Evolutionary conservation across 1,140 invertebrate species (phyloP), one percentile per base, ranked within the genome.

Genomic region (Calliphora vicina): DNA sequence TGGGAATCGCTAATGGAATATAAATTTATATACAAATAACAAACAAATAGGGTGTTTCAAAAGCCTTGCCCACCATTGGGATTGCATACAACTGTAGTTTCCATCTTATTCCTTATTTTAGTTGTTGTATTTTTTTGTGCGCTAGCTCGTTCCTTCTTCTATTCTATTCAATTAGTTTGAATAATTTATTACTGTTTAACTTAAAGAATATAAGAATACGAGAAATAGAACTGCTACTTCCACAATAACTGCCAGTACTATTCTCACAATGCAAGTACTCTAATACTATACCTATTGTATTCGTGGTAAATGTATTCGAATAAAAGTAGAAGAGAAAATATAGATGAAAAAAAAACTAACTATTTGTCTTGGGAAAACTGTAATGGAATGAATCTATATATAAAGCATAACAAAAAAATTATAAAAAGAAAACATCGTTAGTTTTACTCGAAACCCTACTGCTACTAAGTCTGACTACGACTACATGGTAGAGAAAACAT

Each of bases 171-270:
- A 76, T 76, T 76, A 74, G 72, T 74, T 74, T 74, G 29, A 74
- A 74, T 74, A 74, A 74, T 35, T 76, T 76, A 76, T 76, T 42
- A 76, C 35, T 74, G 72, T 74, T 74, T 74, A 74, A 76, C 73
- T 76, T 76, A 35, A 76, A n/a, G 50, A 57, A 57, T 35, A 35
- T 35, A 35, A 35, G 35, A 35, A 35, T 35, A 35, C 35, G 6
- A n/a, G 35, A 35, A 35, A 35, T 35, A 35, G 35, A 35, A 35
- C 10, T 35, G 35, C 5, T 35, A 35, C 35, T 35, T 35, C 35
- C 35, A 35, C 35, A 35, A 35, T 35, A 35, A 35, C 35, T 35
- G 4, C 35, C 5, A 35, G 35, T 35, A 35, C 35, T 35, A 35
- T 35, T 35, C 10, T 35, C 35, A 8, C 35, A 35, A 35, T 35